Percentiles rank a stretch among this genome's conserved stretches.
Conservation (phyloP, 2,888 invertebrate species). For the Folsomia manolachei region DNA sequence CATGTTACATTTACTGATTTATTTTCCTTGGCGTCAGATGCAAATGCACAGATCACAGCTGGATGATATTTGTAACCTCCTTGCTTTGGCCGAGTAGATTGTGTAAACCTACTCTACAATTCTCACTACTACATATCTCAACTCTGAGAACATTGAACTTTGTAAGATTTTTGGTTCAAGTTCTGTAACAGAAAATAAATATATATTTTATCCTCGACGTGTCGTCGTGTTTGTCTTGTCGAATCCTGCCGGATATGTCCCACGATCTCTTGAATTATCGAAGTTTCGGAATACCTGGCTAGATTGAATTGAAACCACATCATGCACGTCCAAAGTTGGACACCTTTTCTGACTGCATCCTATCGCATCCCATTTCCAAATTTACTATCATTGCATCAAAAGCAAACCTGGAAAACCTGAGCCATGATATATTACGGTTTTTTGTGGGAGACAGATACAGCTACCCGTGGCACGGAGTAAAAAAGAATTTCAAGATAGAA, state of each 20-base stretch:
- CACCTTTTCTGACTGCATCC: not conserved
- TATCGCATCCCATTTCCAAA: not conserved
- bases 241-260: constrained; percentile 8
- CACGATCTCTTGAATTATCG: constrained; percentile 15
- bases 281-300: constrained; percentile 16
- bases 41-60: no score
- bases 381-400: no score
- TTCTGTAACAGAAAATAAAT: not conserved
- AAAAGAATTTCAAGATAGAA: not conserved
- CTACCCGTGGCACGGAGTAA: not conserved
- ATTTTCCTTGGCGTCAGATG: no score
- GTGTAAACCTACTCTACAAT: not conserved
- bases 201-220: constrained; percentile 20
- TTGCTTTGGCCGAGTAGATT: no score
- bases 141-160: constrained; percentile 16
- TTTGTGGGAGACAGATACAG: not conserved
- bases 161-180: constrained; percentile 12
- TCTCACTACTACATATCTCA: not conserved
- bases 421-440: not conserved
- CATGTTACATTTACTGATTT: no score
- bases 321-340: not conserved
- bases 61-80: no score
- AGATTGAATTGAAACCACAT: constrained; percentile 12
- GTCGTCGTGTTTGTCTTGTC: constrained; percentile 22
- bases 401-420: not conserved